Conservation (phyloP, 2,113 vertebrate genomes). For the Chiloscyllium plagiosum region DNA sequence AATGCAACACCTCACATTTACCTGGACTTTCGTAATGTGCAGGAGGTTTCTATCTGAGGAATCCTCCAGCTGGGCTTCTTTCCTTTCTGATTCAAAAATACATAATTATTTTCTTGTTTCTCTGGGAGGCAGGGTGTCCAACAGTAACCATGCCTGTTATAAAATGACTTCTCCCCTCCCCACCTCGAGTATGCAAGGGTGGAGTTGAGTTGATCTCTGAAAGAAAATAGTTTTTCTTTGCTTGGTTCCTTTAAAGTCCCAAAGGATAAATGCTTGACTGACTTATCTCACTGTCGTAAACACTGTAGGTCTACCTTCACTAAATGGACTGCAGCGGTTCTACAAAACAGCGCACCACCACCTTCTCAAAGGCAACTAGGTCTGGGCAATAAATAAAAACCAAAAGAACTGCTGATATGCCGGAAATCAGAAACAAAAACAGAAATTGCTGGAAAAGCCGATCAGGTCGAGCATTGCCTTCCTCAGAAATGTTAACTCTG, state of each 20-base stretch:
- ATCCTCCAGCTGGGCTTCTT: neutral
- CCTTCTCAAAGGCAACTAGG: too few relatives aligned
- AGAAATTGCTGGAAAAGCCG: too few relatives aligned
- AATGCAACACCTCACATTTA: too few relatives aligned
- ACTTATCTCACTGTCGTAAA: too few relatives aligned
- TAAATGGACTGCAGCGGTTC: too few relatives aligned
- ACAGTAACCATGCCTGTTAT: neutral
- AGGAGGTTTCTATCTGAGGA: neutral
- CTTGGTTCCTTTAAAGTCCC: neutral
- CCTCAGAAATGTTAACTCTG: too few relatives aligned
- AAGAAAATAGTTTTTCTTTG: neutral
- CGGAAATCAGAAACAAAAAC: too few relatives aligned
- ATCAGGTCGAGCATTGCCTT: too few relatives aligned
- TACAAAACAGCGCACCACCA: too few relatives aligned
- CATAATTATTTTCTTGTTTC: neutral
- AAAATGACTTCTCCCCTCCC: neutral
- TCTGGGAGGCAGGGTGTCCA: neutral
- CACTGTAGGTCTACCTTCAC: too few relatives aligned
- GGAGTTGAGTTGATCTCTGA: neutral
- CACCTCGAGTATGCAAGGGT: neutral
- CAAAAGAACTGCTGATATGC: too few relatives aligned
- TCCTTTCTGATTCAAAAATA: neutral
- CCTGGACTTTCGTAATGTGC: neutral
- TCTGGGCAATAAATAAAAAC: too few relatives aligned
- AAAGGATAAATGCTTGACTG: neutral